Evolutionary conservation across 2,888 invertebrate species (phyloP), one percentile per base, ranked within the genome.

Genomic region (Coecobrya sp.): DNA sequence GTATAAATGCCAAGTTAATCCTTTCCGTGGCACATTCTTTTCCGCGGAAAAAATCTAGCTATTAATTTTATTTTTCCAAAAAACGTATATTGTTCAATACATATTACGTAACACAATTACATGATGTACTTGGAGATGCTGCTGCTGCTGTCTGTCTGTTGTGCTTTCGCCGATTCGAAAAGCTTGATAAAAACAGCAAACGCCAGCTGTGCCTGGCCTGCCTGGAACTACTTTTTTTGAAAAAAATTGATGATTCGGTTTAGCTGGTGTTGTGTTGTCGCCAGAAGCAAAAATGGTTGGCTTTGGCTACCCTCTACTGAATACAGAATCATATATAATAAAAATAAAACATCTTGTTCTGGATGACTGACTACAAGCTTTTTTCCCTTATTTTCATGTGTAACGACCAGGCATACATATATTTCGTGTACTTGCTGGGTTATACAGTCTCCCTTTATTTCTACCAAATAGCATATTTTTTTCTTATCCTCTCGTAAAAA

Each of bases 191-290:
- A 52, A 52, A 52, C 79, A 25, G 52, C 79, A 79, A 52, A 73
- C 7, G 79, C 79, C 52, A 79, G 52, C 52, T 52, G 49, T 49
- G 52, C 16, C 27, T 52, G 4, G 79, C 52, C 49, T 79, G 79
- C 52, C 49, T 79, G 76, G 76, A 76, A 76, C 76, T 76, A 49
- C 45, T 7, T 65, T 27, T 76, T 52, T 16, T 79, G 19, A 0
- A 5, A 45, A 27, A 42, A 70, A 65, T 52, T 79, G 49, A 36
- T 49, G 8, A 42, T 70, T 70, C n/a, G 36, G 19, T 16, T 19
- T 79, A 22, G 19, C n/a, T 52, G 79, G 79, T 52, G 79, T 52
- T 79, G 79, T 79, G 86, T 36, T 86, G 86, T 86, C 86, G 86
- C 86, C 86, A 86, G 73, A 52, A 73, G 86, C 52, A 73, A 86